These are phyloP conservation scores for Linnaemya vulpina DNA, from an alignment of 2,888 invertebrate species.

Conservation along the genomic window DNA sequence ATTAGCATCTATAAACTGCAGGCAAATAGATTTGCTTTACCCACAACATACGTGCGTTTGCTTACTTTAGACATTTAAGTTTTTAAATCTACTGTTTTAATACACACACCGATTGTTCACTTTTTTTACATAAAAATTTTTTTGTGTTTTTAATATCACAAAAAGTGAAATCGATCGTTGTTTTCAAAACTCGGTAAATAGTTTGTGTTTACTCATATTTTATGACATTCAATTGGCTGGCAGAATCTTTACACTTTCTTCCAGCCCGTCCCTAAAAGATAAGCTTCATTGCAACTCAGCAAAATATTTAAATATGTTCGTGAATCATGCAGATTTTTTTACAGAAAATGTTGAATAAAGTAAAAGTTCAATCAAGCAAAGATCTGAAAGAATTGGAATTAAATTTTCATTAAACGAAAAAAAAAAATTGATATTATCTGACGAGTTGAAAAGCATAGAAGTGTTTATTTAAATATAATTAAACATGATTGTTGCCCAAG, in stretches of 20 bases:
- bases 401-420: slow-evolving; percentile 6
- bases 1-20: too few species aligned
- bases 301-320: neutral
- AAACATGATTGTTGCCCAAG: slow-evolving; percentile 18
- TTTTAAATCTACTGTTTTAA: too few species aligned
- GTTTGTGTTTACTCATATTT: neutral
- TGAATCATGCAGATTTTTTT: slow-evolving; percentile 22
- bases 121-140: too few species aligned
- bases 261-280: neutral
- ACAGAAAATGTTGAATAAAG: neutral
- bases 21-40: too few species aligned
- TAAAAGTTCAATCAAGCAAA: slow-evolving; percentile 2
- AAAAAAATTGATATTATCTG: slow-evolving; percentile 2
- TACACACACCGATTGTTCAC: too few species aligned
- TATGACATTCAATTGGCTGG: neutral
- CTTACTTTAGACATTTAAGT: too few species aligned
- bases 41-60: too few species aligned
- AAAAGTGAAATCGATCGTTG: neutral
- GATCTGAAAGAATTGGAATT: neutral
- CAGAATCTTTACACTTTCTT: neutral
- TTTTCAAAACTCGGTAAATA: neutral
- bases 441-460: slow-evolving; percentile 13
- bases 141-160: neutral
- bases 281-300: neutral
- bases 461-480: neutral